These are phyloP conservation scores for Hydrochoerus hydrochaeris DNA, from an alignment of 2,113 vertebrate species.

Conservation along the genomic window DNA sequence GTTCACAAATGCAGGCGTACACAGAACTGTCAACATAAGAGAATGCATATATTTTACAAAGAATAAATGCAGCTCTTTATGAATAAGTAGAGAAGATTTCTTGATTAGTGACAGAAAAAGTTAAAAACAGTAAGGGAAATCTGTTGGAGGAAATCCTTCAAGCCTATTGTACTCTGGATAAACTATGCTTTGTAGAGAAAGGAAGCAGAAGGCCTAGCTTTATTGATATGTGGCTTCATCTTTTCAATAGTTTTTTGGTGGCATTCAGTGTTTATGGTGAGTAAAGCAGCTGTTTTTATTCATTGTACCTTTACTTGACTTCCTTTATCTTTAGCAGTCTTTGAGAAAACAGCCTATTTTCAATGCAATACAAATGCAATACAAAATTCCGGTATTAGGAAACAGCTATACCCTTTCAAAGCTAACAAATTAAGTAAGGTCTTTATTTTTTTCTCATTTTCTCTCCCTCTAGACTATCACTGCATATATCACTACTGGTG, in stretches of 20 bases:
- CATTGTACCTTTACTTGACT: conserved; percentile 65
- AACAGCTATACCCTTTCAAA: conserved; percentile 54
- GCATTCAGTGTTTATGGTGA: conserved; percentile 70
- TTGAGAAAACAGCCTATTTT: conserved; percentile 67
- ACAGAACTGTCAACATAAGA: neutral
- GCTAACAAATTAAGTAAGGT: conserved; percentile 31
- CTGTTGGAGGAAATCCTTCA: neutral
- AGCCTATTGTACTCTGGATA: conserved; percentile 1
- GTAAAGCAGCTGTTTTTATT: conserved; percentile 72
- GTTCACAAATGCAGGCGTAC: conserved; percentile 32
- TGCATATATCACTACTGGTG: conserved; percentile 48
- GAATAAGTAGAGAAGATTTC: neutral
- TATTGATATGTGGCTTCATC: neutral
- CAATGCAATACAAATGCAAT: conserved; percentile 64
- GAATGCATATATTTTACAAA: neutral
- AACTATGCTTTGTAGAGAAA: conserved; percentile 42
- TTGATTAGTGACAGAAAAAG: conserved; percentile 15
- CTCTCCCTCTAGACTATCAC: conserved; percentile 39
- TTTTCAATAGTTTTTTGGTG: conserved; percentile 73
- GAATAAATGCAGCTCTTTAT: conserved; percentile 30
- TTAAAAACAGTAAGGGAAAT: neutral
- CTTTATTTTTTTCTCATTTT: conserved; percentile 55
- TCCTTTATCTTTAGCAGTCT: conserved; percentile 73
- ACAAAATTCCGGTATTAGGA: conserved; percentile 43
- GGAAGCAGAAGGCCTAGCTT: neutral